Conservation (phyloP, 2,888 invertebrate species). For the Teleogryllus oceanicus region DNA sequence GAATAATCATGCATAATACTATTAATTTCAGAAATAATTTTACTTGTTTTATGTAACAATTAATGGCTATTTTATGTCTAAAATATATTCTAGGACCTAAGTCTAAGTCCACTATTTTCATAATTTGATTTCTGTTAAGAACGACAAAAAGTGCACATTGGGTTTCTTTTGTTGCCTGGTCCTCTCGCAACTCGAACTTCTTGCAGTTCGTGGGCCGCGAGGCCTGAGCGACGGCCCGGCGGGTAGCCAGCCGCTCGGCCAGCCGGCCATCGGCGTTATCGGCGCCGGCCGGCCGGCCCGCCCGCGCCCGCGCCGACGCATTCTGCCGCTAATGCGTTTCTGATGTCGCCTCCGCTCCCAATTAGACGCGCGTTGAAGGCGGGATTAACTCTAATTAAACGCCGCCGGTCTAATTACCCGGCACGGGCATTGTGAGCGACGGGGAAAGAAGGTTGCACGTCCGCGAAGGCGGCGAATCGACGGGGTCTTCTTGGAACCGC, state of each 20-base stretch:
- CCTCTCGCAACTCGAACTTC: no score
- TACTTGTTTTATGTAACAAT: no score
- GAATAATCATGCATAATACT: no score
- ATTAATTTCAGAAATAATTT: no score
- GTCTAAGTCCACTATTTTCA: no score
- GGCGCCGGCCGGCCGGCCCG: background rate
- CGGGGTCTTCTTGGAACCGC: background rate
- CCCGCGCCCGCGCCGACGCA: background rate
- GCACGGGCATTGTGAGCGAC: background rate
- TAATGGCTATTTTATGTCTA: no score
- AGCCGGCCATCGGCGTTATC: background rate
- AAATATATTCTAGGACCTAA: no score
- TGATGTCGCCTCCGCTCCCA: conserved; percentile 1
- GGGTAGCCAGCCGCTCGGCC: background rate
- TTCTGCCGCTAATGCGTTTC: conserved; percentile 18
- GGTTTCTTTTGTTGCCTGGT: no score
- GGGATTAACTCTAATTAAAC: conserved; percentile 18
- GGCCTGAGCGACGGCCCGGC: no score
- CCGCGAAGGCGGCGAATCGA: background rate
- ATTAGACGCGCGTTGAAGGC: conserved; percentile 2
- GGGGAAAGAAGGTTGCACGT: background rate
- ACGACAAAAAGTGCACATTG: no score
- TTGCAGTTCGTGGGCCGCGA: no score
- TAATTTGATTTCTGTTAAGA: no score
- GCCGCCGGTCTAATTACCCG: background rate